Evolutionary conservation across 2,888 invertebrate species (phyloP), one percentile per base, ranked within the genome.

Genomic region (Nomada fabriciana): DNA sequence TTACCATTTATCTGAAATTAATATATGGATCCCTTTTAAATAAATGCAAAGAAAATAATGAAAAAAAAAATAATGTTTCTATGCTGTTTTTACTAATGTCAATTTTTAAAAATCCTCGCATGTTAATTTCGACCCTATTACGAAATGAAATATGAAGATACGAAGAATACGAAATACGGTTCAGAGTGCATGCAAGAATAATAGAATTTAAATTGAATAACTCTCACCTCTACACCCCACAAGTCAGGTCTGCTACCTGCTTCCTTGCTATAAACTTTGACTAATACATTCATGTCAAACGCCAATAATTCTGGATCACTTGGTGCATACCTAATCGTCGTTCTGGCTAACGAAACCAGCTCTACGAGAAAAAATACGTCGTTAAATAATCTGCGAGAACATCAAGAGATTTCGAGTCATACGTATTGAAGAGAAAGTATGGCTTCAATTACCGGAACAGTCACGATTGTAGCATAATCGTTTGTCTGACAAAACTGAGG

Each of bases 231-330:
- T 61, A 95, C 96, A 84, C 96, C 97, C 97, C 97, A 97, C 67
- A 96, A 92, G 82, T 96, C 95, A 29, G 89, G 76, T 80, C 95
- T 94, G 1, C 42, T 82, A 25, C 86, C 97, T 90, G 96, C 96
- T 87, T 96, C 95, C 94, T 97, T 97, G 93, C 97, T 97, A 89
- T 94, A 96, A 83, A 97, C 95, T 64, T 94, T 94, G 13, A 96
- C 96, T 0, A 95, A 94, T 10, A 94, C 90, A 90, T 96, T 96
- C 4, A 91, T 91, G 29, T 93, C 94, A 93, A 96, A 97, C 11
- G 97, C 95, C 78, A 97, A 94, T 76, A 96, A 94, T 61, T 95
- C 95, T 23, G 94, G 90, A 81, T 96, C 95, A 15, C 91, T 94
- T 84, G 96, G 95, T 25, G 72, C 88, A 91, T 97, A 97, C 53